These are phyloP conservation scores for Tympanuchus pallidicinctus DNA, from an alignment of 2,113 vertebrate genomes.

Conservation along the genomic window DNA sequence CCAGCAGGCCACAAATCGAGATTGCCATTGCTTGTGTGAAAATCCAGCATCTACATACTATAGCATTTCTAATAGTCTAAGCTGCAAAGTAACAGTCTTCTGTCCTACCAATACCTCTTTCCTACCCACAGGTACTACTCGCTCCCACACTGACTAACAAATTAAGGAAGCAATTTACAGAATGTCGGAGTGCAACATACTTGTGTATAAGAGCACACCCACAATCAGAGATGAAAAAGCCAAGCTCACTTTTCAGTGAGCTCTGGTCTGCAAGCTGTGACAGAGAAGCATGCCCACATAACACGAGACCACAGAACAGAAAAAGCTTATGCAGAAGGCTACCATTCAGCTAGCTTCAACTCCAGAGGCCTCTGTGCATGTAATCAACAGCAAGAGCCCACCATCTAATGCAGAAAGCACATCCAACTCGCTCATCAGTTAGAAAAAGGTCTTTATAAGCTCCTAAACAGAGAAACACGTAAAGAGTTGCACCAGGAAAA, in stretches of 20 bases:
- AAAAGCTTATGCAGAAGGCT: background rate
- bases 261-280: background rate
- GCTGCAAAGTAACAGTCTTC: background rate
- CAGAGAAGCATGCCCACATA: background rate
- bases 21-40: background rate
- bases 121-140: background rate
- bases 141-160: background rate
- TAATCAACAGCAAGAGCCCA: background rate
- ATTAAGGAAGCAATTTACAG: background rate
- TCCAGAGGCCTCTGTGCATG: background rate
- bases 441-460: background rate
- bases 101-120: background rate
- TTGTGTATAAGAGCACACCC: background rate
- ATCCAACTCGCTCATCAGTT: background rate
- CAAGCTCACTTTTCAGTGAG: background rate
- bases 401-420: background rate
- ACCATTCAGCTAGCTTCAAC: background rate
- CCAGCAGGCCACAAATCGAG: background rate
- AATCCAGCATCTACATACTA: background rate
- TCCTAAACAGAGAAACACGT: background rate
- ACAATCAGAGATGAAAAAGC: background rate
- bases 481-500: background rate
- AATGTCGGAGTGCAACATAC: background rate
- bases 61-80: background rate
- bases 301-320: background rate